Percentiles rank a stretch among this genome's conserved stretches.
phyloP scores from a whole-genome alignment of 2,888 invertebrate species.

The Didymodactylos carnosus region DNA sequence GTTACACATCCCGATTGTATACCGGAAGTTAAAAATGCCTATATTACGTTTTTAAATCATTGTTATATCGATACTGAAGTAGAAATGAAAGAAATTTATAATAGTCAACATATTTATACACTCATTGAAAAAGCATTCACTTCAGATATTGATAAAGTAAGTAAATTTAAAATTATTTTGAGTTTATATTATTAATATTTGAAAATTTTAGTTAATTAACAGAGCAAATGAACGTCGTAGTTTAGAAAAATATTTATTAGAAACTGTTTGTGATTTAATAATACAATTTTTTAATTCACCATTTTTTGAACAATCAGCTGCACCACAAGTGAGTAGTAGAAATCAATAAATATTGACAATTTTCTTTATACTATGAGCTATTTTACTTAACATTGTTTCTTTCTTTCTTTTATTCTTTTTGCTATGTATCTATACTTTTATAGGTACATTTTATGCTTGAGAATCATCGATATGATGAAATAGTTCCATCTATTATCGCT shows the following conservation, averaged over 20 bases:
- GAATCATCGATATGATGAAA: no score
- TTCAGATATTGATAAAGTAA: conserved; percentile 1
- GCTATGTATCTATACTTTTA: no score
- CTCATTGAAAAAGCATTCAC: conserved; percentile 3
- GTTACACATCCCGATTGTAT: conserved; percentile 49
- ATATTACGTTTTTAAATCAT: conserved; percentile 90
- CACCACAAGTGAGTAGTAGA: conserved; percentile 52
- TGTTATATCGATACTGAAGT: conserved; percentile 99
- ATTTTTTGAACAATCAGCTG: conserved; percentile 84
- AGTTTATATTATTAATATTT: no score
- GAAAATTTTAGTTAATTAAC: no score
- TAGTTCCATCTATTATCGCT: no score
- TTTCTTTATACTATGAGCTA: background rate
- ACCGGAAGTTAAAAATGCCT: conserved; percentile 46
- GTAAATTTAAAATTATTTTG: no score
- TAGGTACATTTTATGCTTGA: no score
- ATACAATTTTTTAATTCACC: conserved; percentile 86
- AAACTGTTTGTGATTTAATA: conserved; percentile 72
- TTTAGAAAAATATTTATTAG: conserved; percentile 69
- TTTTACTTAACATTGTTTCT: no score
- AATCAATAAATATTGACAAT: no score
- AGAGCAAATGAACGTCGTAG: no score
- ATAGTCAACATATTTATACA: conserved; percentile 1
- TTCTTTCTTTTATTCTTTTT: background rate
- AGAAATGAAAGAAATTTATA: conserved; percentile 95